Percentiles rank a stretch among this genome's conserved stretches.
These are phyloP conservation scores for Tricholaema leucomelas DNA, from an alignment of 2,113 vertebrate genomes.

Conservation along the genomic window DNA sequence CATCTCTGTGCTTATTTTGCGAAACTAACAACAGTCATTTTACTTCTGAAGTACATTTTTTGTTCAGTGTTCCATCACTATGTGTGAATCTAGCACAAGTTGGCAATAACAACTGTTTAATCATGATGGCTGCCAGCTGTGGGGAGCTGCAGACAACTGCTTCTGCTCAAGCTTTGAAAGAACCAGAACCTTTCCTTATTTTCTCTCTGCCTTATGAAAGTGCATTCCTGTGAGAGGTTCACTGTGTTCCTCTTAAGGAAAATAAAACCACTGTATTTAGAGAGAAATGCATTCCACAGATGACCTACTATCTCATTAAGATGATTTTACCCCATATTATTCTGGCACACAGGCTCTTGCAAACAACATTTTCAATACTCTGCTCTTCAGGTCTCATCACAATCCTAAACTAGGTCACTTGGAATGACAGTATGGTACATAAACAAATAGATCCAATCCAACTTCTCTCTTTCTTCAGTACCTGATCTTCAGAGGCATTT, in stretches of 20 bases:
- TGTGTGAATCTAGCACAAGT: neutral
- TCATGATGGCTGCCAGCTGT: neutral
- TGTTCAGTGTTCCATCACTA: neutral
- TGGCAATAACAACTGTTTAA: neutral
- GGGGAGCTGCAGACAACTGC: neutral
- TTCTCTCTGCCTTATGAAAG: neutral
- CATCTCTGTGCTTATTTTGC: neutral
- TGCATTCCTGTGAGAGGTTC: neutral
- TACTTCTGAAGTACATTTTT: neutral
- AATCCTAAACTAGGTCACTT: constrained; percentile 47
- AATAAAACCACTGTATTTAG: neutral
- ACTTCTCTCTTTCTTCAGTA: neutral
- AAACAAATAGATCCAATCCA: neutral
- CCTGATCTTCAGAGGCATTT: neutral
- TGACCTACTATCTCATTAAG: constrained; percentile 33
- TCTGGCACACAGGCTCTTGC: neutral
- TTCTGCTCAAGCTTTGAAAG: neutral
- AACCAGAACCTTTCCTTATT: neutral
- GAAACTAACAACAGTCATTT: neutral
- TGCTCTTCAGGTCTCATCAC: constrained; percentile 48
- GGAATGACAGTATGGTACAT: neutral
- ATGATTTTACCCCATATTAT: constrained; percentile 13
- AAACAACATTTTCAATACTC: constrained; percentile 42
- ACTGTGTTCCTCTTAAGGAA: neutral
- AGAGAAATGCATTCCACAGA: neutral